Evolutionary conservation across 2,888 invertebrate genomes (phyloP), one percentile per base, ranked within the genome.

Genomic region (Oligia strigilis): DNA sequence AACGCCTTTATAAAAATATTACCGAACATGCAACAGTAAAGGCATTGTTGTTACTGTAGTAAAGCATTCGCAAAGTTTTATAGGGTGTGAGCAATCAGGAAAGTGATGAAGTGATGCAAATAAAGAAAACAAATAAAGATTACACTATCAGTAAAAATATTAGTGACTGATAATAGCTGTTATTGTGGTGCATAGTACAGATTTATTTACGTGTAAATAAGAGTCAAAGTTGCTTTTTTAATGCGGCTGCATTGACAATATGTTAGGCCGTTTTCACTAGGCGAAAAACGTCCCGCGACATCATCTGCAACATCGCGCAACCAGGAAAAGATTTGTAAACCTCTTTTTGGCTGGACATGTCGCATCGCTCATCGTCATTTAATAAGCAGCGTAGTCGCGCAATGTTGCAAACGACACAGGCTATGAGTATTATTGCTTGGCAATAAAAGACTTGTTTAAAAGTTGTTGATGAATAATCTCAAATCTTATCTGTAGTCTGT

Each of bases 101-200:
- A 29, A 58, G 19, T 36, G 36, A 66, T 71, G 55, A 69, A 69
- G 36, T n/a, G 23, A 75, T 55, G 46, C 40, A 69, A 81, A 81
- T 49, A 81, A 75, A 69, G 67, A 80, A 46, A 62, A 81, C n/a
- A 75, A 81, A 81, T 72, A 72, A 81, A 75, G 58, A 82, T 75
- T 58, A 29, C n/a, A 52, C 14, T 80, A 75, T 82, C 67, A 69
- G 36, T 82, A 55, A 82, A 58, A 52, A 43, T 75, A 46, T 43
- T 74, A 66, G 52, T 60, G 66, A 82, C 82, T 36, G 66, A 60
- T 78, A 80, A 58, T 65, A 58, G 17, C 13, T 29, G 23, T 65
- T 36, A 74, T 58, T 40, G 74, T 65, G 23, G n/a, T 58, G 55
- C 55, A 65, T 14, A 17, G 40, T 23, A 46, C 9, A 79, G 36